Evolutionary conservation across 2,888 invertebrate genomes (phyloP), one percentile per base, ranked within the genome.

Genomic region (Sarcophaga carnaria): DNA sequence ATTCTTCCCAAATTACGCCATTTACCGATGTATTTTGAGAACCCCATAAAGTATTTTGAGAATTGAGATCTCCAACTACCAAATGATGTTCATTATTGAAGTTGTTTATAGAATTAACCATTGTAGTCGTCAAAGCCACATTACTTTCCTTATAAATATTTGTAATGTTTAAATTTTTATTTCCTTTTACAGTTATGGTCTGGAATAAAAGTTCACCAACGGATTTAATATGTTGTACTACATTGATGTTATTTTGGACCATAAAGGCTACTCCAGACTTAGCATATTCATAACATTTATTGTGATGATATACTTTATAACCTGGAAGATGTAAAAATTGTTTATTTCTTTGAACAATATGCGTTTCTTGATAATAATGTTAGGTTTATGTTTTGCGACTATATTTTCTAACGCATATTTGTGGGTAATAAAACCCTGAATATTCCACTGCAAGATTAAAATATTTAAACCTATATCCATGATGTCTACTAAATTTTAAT

Each of bases 121-220:
- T 49, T 8, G 22, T 17, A 45, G 6, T 14, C 2, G 20, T 47
- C 17, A 66, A 63, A 27, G 17, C 17, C 14, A 75, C 14, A 25
- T 67, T 60, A 60, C 59, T 47, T 59, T 77, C 60, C n/a, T 77
- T 77, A 45, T 77, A 77, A 59, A 67, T 45, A 62, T 74, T 74
- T 3, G 27, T 62, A 10, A 74, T 74, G 22, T 59, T 27, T 1
- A 78, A 22, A 47, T 45, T 37, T 11, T 6, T 12, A 22, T 66
- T 69, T 20, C 69, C 47, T 14, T 78, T 45, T 17, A 78, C 60
- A 14, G 69, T 60, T 5, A 78, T 54, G 25, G 67, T 20, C n/a
- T 69, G 60, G 47, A 59, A 60, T 17, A 63, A 20, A 4, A 74
- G 20, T 14, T 63, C 20, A n/a, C 74, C 74, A 47, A 47, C 59